Conservation (phyloP, 2,888 invertebrate genomes). For the Lycocerus yunnanus region DNA sequence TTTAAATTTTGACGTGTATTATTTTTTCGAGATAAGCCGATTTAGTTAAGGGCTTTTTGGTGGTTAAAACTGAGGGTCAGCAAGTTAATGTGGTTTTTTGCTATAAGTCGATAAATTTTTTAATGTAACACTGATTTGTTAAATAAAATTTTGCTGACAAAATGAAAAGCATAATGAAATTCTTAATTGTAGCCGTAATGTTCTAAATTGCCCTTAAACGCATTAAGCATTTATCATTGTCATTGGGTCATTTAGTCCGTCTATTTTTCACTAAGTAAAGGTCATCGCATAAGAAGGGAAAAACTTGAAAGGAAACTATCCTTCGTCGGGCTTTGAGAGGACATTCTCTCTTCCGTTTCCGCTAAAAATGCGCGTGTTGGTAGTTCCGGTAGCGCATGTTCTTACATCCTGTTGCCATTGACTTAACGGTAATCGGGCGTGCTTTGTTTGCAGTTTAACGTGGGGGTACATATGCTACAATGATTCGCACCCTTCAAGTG, state of each 20-base stretch:
- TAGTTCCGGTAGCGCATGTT: slow-evolving; percentile 42
- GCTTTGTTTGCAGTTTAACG: slow-evolving; percentile 39
- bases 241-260: background rate
- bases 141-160: background rate
- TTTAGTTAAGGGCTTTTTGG: slow-evolving; percentile 9
- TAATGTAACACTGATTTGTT: background rate
- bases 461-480: slow-evolving; percentile 31
- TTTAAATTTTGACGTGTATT: slow-evolving; percentile 29
- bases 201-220: slow-evolving; percentile 21
- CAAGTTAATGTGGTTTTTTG: background rate
- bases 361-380: slow-evolving; percentile 27
- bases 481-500: slow-evolving; percentile 27
- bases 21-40: slow-evolving; percentile 22
- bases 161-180: background rate
- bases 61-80: background rate
- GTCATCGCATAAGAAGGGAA: slow-evolving; percentile 4
- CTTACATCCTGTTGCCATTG: slow-evolving; percentile 48
- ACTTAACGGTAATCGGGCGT: slow-evolving; percentile 48
- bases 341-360: slow-evolving; percentile 32
- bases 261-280: slow-evolving; percentile 7
- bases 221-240: slow-evolving; percentile 21
- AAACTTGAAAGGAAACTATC: slow-evolving; percentile 16
- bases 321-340: slow-evolving; percentile 20
- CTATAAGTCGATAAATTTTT: background rate
- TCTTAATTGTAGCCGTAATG: slow-evolving; percentile 16